A percentile compares a stretch with the other conserved stretches of the same genome.
phyloP scores from a whole-genome alignment of 2,888 invertebrate genomes.

The Tetragnatha montana region DNA sequence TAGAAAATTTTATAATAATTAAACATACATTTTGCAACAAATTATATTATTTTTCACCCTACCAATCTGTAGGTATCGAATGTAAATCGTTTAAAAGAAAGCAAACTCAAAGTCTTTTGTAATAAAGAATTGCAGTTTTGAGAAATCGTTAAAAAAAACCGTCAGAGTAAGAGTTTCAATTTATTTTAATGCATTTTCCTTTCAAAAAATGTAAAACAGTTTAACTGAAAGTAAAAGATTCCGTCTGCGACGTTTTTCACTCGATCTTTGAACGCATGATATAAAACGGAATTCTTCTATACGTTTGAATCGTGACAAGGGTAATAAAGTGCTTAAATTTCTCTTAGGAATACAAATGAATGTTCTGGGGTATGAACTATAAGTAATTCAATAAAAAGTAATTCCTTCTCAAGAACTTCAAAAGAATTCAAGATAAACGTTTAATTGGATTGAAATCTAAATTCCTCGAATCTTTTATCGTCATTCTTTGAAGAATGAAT shows the following conservation, averaged over 20 bases:
- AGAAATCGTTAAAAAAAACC: no score
- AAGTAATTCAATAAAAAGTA: background rate
- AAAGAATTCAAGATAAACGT: background rate
- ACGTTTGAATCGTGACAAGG: background rate
- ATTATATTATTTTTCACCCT: no score
- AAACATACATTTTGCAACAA: no score
- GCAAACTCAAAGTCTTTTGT: no score
- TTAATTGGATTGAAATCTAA: background rate
- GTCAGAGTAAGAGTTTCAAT: background rate
- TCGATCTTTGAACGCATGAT: background rate
- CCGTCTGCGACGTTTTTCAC: background rate
- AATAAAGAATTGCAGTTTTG: no score
- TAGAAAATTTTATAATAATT: no score
- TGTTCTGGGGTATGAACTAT: background rate
- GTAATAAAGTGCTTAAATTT: background rate
- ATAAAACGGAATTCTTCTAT: background rate
- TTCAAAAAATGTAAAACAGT: background rate
- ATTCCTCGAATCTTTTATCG: background rate
- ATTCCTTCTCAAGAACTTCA: background rate
- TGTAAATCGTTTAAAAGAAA: no score
- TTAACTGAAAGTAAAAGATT: background rate
- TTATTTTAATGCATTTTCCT: background rate
- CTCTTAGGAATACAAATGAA: background rate
- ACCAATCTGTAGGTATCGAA: no score
- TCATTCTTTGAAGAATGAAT: background rate